Conservation (phyloP, 1,140 invertebrate genomes). For the Araneus ventricosus region DNA sequence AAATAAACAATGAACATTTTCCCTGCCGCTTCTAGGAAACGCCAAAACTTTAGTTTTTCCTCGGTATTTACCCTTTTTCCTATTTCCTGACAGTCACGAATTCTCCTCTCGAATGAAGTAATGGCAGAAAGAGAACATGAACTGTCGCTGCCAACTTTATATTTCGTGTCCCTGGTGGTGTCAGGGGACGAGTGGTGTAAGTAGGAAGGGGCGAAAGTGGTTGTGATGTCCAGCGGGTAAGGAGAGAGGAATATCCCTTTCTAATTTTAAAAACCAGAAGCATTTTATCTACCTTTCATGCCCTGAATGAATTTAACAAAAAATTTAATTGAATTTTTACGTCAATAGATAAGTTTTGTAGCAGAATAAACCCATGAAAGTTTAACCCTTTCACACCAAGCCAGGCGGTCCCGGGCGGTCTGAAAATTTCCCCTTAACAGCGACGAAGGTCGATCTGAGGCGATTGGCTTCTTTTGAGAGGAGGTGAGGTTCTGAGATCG, state of each 20-base stretch:
- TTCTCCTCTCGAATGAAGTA: background rate
- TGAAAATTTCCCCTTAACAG: too few relatives aligned
- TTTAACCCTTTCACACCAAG: too few relatives aligned
- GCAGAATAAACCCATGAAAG: too few relatives aligned
- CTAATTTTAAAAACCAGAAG: too few relatives aligned
- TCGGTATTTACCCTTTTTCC: conserved; percentile 49
- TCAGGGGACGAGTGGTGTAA: background rate
- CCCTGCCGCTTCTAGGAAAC: background rate
- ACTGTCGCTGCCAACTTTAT: conserved; percentile 42
- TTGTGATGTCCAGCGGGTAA: background rate
- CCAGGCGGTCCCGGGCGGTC: too few relatives aligned
- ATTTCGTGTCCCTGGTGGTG: background rate
- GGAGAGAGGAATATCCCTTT: background rate
- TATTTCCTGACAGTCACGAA: conserved; percentile 50
- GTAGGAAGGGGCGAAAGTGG: background rate
- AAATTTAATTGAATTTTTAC: too few relatives aligned
- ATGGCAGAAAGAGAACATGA: conserved; percentile 17
- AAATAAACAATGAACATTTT: conserved; percentile 68
- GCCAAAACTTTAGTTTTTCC: conserved; percentile 16
- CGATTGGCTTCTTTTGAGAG: too few relatives aligned
- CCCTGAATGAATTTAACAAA: too few relatives aligned
- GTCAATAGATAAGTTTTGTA: too few relatives aligned
- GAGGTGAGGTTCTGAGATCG: too few relatives aligned
- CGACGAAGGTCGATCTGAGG: too few relatives aligned
- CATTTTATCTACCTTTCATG: too few relatives aligned